These are phyloP conservation scores for Hephaestus fuliginosus DNA, from an alignment of 2,797 vertebrate species.

Conservation along the genomic window DNA sequence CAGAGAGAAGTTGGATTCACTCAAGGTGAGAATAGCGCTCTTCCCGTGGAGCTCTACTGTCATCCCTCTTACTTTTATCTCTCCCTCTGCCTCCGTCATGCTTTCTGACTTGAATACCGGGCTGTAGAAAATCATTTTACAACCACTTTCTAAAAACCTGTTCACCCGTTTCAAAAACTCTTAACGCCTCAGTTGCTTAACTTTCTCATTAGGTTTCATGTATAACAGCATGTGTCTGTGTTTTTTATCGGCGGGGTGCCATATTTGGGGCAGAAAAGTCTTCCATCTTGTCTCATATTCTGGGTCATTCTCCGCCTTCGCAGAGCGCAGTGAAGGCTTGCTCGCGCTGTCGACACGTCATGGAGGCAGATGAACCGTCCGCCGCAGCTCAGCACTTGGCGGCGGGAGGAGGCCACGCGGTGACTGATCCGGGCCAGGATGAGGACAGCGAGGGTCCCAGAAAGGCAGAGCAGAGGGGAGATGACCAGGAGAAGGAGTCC, in stretches of 20 bases:
- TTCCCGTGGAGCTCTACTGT: slow-evolving; percentile 2
- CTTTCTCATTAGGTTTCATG: neutral
- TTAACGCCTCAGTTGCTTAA: neutral
- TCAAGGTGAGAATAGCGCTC: slow-evolving; percentile 86
- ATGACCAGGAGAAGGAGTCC: slow-evolving; percentile 86
- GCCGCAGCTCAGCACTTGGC: neutral
- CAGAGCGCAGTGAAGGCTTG: slow-evolving; percentile 68
- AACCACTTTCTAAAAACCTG: neutral
- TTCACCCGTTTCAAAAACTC: neutral
- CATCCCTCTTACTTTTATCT: slow-evolving; percentile 21
- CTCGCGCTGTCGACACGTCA: slow-evolving; percentile 41
- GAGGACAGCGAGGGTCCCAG: neutral
- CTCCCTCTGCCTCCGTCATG: neutral
- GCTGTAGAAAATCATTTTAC: neutral
- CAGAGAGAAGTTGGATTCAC: slow-evolving; percentile 88
- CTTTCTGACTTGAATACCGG: neutral
- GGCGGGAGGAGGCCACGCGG: neutral
- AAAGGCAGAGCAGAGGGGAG: slow-evolving; percentile 21
- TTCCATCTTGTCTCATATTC: neutral
- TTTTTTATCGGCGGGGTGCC: neutral
- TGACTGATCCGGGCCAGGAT: neutral
- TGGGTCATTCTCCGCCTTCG: neutral
- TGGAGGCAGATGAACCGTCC: slow-evolving; percentile 23
- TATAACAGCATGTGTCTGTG: neutral
- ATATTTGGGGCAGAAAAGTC: neutral